Evolutionary conservation across 2,888 invertebrate species (phyloP), one percentile per base, ranked within the genome.

Genomic region (Nemotelus nigrinus): DNA sequence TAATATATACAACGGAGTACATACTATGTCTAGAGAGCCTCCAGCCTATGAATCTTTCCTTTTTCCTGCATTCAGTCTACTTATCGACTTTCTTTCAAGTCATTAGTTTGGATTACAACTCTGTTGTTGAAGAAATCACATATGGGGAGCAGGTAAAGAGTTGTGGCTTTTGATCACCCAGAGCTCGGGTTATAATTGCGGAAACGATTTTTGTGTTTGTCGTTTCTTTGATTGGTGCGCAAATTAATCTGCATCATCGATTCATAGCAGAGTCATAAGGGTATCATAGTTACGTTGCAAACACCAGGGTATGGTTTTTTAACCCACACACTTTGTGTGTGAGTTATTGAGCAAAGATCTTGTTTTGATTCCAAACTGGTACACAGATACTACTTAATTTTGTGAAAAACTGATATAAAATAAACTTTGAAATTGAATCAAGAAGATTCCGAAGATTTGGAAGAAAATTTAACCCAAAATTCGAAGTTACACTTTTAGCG

Each of bases 81-180:
- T 76, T 76, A 76, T 76, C 65, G 76, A 44, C 76, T 76, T 76
- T 76, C 76, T 76, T 65, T 76, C 65, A 64, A 76, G 45, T 76
- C 53, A 76, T 76, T 76, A 76, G 65, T 53, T 65, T 44, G 74
- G 47, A 74, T 60, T 74, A 74, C 48, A 50, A 70, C 39, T 70
- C 47, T 53, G 53, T 70, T 44, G 74, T 48, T 39, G 60, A 60
- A 43, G 47, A 45, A 41, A 50, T 39, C 41, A 41, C 58, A 72
- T n/a, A 60, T 47, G 44, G 39, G 43, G 48, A 44, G 48, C 43
- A 57, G 3, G 44, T 43, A 74, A 74, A 53, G 41, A 47, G 60
- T 48, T 63, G 74, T 50, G 74, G 74, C 48, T 74, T 74, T 74
- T 74, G 74, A 60, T 74, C 74, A 50, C 60, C 74, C 74, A 74